Evolutionary conservation across 2,888 invertebrate species (phyloP).

Genomic region (Drosophila diplacantha): DNA sequence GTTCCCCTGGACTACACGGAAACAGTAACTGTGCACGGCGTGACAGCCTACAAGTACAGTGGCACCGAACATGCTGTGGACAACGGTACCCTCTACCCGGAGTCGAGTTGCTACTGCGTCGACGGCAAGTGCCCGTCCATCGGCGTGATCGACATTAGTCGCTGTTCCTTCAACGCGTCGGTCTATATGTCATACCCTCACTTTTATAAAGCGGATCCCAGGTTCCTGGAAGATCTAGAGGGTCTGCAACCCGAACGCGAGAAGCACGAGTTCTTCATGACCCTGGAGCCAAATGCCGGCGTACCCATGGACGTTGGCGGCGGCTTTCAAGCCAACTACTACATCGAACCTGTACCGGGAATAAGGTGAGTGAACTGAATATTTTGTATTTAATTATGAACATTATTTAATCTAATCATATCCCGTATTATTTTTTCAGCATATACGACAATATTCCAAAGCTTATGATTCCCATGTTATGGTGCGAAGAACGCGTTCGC

Average conservation of each 20-base stretch:
- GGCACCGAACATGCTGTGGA: conserved; percentile 83
- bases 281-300: conserved; percentile 86
- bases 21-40: conserved; percentile 80
- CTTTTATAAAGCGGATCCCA: conserved; percentile 87
- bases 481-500: conserved; percentile 85
- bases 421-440: conserved; percentile 42
- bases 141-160: conserved; percentile 85
- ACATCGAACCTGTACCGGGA: conserved; percentile 81
- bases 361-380: conserved; percentile 80
- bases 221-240: conserved; percentile 81
- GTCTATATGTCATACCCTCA: conserved; percentile 90
- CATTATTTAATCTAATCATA: background rate
- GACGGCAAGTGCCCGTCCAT: conserved; percentile 83
- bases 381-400: background rate
- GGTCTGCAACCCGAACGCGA: conserved; percentile 85
- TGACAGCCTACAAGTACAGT: conserved; percentile 83
- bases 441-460: conserved; percentile 69
- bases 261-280: conserved; percentile 86
- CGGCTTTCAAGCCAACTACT: conserved; percentile 87
- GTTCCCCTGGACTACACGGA: conserved; percentile 82
- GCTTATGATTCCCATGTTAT: conserved; percentile 86
- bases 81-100: conserved; percentile 81
- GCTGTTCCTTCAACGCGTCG: conserved; percentile 87
- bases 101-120: conserved; percentile 85
- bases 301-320: conserved; percentile 88